Evolutionary conservation across 2,888 invertebrate species (phyloP), one percentile per base, ranked within the genome.

Genomic region (Hedychridium roseum): DNA sequence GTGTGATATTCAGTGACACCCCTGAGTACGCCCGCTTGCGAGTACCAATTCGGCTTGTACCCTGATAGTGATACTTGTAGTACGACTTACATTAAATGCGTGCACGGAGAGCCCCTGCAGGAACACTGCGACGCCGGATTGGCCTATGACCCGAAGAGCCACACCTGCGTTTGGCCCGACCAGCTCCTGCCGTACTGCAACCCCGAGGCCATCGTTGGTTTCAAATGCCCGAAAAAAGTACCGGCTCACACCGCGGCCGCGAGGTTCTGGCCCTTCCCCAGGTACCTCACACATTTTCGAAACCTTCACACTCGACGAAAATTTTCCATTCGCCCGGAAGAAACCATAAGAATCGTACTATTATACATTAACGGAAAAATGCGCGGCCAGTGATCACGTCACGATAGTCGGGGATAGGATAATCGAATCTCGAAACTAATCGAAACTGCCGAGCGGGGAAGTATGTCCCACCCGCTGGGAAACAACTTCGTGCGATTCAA

Each of bases 161-260:
- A 95, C 74, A 87, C 88, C 38, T 95, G 95, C 84, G 94, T 94
- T 79, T 95, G 95, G 95, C 94, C 95, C 4, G 95, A 95, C 82
- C 88, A 92, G 48, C 83, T 95, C 30, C 82, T 91, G 55, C 92
- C 93, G 45, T 87, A 85, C 76, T 95, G 95, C 80, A 92, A 93
- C 79, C 93, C 94, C 56, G 94, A 94, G 85, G 90, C 91, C 68
- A 89, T 95, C 47, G 89, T 94, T 52, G 94, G 94, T 43, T 95
- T 95, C 85, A 92, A 92, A 71, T 95, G 95, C 76, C 95, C 95
- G 20, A 86, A 87, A 2, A 91, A 92, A 76, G 87, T 93, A 34
- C 91, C 92, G 21, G 85, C 90, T 3, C 85, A 89, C 74, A 88
- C 90, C 11, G 85, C 89, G 47, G 88, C 93, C 2, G 92, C 93